These are phyloP conservation scores for Poeciliopsis presidionis DNA, from an alignment of 2,797 vertebrate species.

Conservation along the genomic window DNA sequence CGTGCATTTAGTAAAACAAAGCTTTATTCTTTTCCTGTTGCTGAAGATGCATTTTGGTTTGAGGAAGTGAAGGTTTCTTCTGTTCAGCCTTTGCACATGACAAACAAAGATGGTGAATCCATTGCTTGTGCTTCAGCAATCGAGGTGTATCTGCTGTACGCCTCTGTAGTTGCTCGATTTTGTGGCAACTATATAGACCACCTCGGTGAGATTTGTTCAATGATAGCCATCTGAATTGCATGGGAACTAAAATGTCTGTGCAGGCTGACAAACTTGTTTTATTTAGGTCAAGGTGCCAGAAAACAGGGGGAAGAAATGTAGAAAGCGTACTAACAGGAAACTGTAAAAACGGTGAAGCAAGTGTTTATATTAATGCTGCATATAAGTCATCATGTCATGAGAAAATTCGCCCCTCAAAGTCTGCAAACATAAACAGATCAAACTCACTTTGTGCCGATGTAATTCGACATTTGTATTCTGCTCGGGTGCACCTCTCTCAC, in stretches of 20 bases:
- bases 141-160: neutral
- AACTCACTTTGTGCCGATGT: neutral
- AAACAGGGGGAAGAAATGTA: slow-evolving; percentile 4
- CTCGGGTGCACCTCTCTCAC: neutral
- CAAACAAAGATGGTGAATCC: neutral
- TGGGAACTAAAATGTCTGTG: neutral
- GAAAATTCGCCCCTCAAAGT: neutral
- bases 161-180: neutral
- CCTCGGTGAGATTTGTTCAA: neutral
- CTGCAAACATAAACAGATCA: neutral
- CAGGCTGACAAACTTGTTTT: slow-evolving; percentile 15
- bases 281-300: slow-evolving; percentile 38
- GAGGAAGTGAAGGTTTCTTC: slow-evolving; percentile 23
- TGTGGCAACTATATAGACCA: slow-evolving; percentile 1
- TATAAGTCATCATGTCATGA: neutral
- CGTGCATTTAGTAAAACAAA: slow-evolving; percentile 35
- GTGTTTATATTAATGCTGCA: slow-evolving; percentile 6
- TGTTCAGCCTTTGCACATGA: slow-evolving; percentile 17
- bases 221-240: neutral
- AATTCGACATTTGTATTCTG: neutral
- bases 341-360: slow-evolving; percentile 16
- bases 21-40: slow-evolving; percentile 21
- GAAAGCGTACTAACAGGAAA: slow-evolving; percentile 44
- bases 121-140: neutral
- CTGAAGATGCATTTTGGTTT: slow-evolving; percentile 24